These are phyloP conservation scores for Rhea americana DNA, from an alignment of 2,113 vertebrate genomes.

Conservation along the genomic window DNA sequence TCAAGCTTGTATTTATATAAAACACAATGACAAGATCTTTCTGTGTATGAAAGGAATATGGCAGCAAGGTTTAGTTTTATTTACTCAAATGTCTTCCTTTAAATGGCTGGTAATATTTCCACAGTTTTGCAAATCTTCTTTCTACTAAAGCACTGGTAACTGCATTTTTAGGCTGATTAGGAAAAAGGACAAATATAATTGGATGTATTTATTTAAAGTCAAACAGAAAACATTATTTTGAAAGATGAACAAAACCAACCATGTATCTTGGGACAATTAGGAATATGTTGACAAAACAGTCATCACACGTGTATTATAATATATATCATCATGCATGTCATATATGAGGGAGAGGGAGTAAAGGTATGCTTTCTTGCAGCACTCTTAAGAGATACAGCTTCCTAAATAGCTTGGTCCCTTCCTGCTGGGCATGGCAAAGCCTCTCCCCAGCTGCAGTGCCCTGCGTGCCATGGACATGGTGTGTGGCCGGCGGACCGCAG, in stretches of 20 bases:
- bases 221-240: background rate
- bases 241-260: background rate
- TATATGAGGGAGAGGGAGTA: background rate
- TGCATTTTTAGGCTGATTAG: background rate
- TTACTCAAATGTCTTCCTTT: background rate
- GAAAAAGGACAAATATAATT: background rate
- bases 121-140: background rate
- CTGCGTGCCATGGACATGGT: accelerated
- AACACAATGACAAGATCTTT: background rate
- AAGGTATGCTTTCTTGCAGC: background rate
- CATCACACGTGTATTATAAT: background rate
- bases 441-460: background rate
- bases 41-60: background rate
- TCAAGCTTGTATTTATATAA: background rate
- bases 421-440: background rate
- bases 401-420: background rate
- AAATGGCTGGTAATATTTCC: background rate
- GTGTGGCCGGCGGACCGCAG: background rate
- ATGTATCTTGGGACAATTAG: background rate
- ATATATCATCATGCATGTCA: background rate
- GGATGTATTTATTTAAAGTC: background rate
- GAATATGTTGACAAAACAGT: background rate
- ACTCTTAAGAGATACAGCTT: background rate
- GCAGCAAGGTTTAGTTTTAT: background rate
- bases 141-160: background rate